Evolutionary conservation across 1,140 invertebrate species (phyloP).

Genomic region (Akabosia matsudoensis): DNA sequence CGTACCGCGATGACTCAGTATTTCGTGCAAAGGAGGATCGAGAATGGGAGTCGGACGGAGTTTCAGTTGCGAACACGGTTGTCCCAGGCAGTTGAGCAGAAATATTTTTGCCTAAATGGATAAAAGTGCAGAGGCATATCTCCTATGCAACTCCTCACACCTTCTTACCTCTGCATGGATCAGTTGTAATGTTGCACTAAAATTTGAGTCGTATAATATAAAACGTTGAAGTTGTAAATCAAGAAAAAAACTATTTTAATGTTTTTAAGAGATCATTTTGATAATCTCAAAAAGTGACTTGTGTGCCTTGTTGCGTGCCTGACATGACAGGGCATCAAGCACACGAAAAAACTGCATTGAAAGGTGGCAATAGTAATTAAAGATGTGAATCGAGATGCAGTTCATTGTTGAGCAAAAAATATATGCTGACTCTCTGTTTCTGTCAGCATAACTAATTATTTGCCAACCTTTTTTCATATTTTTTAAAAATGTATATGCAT

Average conservation of each 20-base stretch:
- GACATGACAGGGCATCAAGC: background rate
- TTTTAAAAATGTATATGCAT: background rate
- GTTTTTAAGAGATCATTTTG: too few relatives aligned
- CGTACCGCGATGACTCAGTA: background rate
- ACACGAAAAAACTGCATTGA: background rate
- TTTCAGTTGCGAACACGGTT: too few relatives aligned
- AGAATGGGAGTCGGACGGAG: too few relatives aligned
- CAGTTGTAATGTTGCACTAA: background rate
- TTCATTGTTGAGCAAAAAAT: too few relatives aligned
- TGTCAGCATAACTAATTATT: conserved; percentile 14
- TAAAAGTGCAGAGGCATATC: too few relatives aligned
- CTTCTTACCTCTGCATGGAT: background rate
- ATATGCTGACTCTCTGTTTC: too few relatives aligned
- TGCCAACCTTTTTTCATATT: conserved; percentile 12
- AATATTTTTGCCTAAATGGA: too few relatives aligned
- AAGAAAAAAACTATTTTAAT: too few relatives aligned
- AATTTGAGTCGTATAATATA: background rate
- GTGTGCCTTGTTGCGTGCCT: background rate
- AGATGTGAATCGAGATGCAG: background rate
- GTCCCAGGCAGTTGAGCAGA: too few relatives aligned
- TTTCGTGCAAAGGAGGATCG: too few relatives aligned
- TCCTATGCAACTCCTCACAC: background rate
- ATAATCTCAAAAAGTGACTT: too few relatives aligned
- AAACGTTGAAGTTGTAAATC: background rate
- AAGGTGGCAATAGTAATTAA: background rate